Percentiles rank a stretch among this genome's conserved stretches.
Conservation (phyloP, 2,797 vertebrate genomes). For the Typhlichthys eigenmanni region DNA sequence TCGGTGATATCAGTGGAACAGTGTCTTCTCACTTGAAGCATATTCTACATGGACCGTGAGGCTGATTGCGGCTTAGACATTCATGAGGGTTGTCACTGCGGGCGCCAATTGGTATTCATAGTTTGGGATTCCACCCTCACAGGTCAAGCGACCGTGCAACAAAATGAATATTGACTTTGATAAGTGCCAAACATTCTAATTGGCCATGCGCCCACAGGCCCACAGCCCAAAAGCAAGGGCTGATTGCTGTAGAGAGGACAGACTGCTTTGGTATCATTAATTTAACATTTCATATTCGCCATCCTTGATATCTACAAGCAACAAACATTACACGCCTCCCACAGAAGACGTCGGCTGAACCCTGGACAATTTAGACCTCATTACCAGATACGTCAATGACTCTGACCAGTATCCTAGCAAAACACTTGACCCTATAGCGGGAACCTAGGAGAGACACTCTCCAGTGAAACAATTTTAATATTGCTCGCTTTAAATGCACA, state of each 20-base stretch:
- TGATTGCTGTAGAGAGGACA: neutral
- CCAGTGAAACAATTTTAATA: neutral
- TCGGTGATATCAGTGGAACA: neutral
- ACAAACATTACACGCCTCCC: too few species aligned
- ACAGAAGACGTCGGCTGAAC: neutral
- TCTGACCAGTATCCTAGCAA: conserved; percentile 39
- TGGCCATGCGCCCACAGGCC: neutral
- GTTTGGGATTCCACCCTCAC: conserved; percentile 40
- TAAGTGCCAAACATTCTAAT: conserved; percentile 10
- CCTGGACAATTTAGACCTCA: conserved; percentile 11
- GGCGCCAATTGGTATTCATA: conserved; percentile 48
- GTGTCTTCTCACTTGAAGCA: too few species aligned
- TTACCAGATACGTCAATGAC: conserved; percentile 30
- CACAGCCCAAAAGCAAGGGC: too few species aligned
- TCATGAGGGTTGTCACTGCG: conserved; percentile 46
- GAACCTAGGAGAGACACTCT: conserved; percentile 35
- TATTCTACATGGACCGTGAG: conserved; percentile 12
- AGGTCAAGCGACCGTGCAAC: conserved; percentile 15
- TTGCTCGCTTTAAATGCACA: neutral
- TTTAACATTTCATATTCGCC: too few species aligned
- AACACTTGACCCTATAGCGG: conserved; percentile 37
- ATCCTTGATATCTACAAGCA: too few species aligned
- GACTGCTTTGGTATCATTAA: neutral
- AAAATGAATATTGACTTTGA: conserved; percentile 1
- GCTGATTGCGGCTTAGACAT: conserved; percentile 36